A percentile compares a stretch with the other conserved stretches of the same genome.
These are phyloP conservation scores for Propithecus deckenii DNA, from an alignment of 2,797 vertebrate species.

Conservation along the genomic window DNA sequence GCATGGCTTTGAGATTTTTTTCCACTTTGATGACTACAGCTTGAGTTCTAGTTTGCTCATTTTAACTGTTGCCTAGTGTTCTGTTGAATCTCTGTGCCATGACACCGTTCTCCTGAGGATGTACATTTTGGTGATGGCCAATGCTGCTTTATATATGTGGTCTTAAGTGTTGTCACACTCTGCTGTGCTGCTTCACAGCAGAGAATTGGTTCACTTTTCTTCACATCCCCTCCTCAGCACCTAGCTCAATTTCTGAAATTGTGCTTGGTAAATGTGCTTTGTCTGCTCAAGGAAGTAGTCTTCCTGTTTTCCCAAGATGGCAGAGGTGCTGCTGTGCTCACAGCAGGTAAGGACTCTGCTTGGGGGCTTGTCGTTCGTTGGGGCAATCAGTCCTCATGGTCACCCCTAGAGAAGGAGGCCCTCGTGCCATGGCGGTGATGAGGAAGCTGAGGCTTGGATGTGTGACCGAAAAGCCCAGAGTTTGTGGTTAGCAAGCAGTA, in stretches of 20 bases:
- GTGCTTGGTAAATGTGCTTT: background rate
- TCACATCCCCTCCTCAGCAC: background rate
- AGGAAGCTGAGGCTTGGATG: background rate
- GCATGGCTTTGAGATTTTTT: background rate
- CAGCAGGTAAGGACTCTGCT: background rate
- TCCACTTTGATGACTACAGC: background rate
- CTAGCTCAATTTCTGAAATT: slow-evolving; percentile 9
- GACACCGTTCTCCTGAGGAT: background rate
- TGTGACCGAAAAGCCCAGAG: background rate
- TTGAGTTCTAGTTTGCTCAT: background rate
- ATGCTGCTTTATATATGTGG: background rate
- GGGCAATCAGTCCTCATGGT: background rate
- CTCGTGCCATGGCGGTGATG: background rate
- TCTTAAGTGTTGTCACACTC: background rate
- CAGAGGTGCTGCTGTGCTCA: background rate
- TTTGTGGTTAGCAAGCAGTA: background rate
- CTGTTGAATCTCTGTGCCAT: background rate
- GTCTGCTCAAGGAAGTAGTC: background rate
- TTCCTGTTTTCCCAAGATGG: background rate
- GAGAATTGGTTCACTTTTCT: background rate
- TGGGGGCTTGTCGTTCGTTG: background rate
- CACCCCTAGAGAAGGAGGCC: background rate
- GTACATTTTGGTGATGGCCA: background rate
- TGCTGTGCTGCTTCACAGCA: background rate
- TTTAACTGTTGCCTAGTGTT: background rate